Evolutionary conservation across 2,113 vertebrate species (phyloP).

Genomic region (Australoheros scitulus): DNA sequence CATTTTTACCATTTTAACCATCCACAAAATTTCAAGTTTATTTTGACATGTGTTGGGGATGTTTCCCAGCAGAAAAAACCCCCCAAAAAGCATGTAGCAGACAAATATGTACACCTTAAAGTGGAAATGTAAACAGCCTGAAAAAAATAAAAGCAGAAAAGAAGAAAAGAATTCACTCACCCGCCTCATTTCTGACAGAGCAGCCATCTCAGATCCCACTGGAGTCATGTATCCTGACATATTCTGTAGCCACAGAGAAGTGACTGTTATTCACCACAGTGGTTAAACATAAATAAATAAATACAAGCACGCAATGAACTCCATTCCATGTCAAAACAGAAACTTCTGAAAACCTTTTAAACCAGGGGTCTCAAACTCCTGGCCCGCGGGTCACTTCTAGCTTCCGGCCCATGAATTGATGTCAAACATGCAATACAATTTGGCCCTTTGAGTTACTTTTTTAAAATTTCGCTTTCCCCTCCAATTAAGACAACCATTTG

Average conservation of each 20-base stretch:
- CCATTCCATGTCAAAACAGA: neutral
- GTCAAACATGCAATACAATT: too few relatives aligned
- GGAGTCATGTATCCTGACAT: slow-evolving; percentile 90
- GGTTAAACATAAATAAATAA: too few relatives aligned
- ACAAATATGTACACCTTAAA: neutral
- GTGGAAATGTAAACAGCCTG: neutral
- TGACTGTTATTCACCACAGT: too few relatives aligned
- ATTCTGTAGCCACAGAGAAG: slow-evolving; percentile 76
- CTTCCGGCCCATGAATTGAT: too few relatives aligned
- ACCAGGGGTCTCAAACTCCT: too few relatives aligned
- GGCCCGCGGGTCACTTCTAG: too few relatives aligned
- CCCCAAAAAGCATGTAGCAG: neutral
- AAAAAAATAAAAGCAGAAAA: neutral
- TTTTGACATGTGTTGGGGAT: neutral
- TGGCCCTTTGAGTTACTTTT: too few relatives aligned
- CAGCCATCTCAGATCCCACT: slow-evolving; percentile 87
- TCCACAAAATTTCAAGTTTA: neutral
- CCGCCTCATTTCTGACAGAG: slow-evolving; percentile 89
- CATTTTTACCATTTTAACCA: neutral
- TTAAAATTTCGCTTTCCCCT: too few relatives aligned
- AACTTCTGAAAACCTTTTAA: neutral
- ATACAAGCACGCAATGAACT: too few relatives aligned
- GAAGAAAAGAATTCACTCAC: slow-evolving; percentile 75
- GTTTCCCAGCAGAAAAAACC: neutral
- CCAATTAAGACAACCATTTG: too few relatives aligned